Conservation (phyloP, 1,140 invertebrate genomes). For the Habropoda laboriosa region DNA sequence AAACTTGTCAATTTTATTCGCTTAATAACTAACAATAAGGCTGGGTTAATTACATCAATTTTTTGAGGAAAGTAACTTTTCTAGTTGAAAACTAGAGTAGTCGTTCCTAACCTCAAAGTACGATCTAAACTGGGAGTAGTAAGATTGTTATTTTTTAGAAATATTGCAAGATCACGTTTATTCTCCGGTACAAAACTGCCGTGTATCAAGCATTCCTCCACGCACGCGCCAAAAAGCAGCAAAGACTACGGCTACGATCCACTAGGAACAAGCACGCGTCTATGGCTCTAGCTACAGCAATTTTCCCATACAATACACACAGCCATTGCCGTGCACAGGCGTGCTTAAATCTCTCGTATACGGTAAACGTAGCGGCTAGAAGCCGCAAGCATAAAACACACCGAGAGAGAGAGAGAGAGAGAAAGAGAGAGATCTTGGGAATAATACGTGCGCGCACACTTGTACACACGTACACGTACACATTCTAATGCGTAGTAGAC, state of each 20-base stretch:
- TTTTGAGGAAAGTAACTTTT: no score
- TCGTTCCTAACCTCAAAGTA: no score
- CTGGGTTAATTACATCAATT: no score
- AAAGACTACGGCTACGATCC: background rate
- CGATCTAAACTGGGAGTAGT: no score
- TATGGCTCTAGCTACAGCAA: slow-evolving; percentile 20
- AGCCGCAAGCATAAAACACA: slow-evolving; percentile 42
- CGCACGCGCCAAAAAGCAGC: background rate
- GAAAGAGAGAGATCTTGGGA: slow-evolving; percentile 1
- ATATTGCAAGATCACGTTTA: no score
- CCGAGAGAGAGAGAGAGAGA: background rate
- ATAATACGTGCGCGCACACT: slow-evolving; percentile 33
- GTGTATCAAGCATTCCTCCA: background rate
- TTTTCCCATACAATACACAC: slow-evolving; percentile 37
- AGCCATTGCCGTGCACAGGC: background rate
- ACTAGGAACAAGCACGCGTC: slow-evolving; percentile 14
- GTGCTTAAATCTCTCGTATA: slow-evolving; percentile 17
- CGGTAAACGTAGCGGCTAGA: slow-evolving; percentile 28
- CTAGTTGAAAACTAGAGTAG: no score
- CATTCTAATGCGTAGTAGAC: slow-evolving; percentile 41
- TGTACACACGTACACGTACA: slow-evolving; percentile 13
- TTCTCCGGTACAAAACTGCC: no score
- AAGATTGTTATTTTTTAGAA: no score
- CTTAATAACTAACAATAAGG: no score
- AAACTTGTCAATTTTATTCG: no score